phyloP scores from a whole-genome alignment of 1,140 invertebrate species.

The Drosophila bocki region DNA sequence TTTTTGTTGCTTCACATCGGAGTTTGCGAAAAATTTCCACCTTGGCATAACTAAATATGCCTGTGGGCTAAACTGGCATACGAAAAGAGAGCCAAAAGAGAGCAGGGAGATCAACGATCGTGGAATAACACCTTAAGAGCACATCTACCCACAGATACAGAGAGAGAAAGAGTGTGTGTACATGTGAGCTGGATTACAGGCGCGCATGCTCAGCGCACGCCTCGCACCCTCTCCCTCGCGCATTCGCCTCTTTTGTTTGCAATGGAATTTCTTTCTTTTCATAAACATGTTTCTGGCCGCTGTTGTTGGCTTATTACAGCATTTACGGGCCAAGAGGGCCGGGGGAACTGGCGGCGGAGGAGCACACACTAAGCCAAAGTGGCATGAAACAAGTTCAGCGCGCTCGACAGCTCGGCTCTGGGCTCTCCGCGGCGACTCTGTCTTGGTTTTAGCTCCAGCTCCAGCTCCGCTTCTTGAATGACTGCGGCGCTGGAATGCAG shows the following conservation, averaged over 20 bases:
- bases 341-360: constrained; percentile 28
- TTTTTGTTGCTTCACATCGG: constrained; percentile 18
- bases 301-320: constrained; percentile 76
- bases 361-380: constrained; percentile 71
- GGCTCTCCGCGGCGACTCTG: constrained; percentile 13
- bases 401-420: constrained; percentile 27
- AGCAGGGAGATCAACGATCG: constrained; percentile 2
- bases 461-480: constrained; percentile 69
- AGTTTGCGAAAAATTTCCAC: constrained; percentile 54
- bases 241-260: constrained; percentile 73
- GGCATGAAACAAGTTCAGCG: constrained; percentile 77
- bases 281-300: constrained; percentile 76
- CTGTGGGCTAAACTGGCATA: constrained; percentile 50
- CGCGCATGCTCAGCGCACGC: constrained; percentile 57
- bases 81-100: constrained; percentile 32
- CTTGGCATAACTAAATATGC: constrained; percentile 67
- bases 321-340: constrained; percentile 65
- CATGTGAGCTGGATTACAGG: constrained; percentile 62
- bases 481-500: constrained; percentile 76
- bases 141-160: not conserved
- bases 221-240: constrained; percentile 43
- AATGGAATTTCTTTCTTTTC: constrained; percentile 83
- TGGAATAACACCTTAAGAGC: constrained; percentile 41
- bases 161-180: not conserved
- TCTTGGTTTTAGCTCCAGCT: constrained; percentile 9